Evolutionary conservation across 2,888 invertebrate genomes (phyloP), one percentile per base, ranked within the genome.

Genomic region (Lasioglossum malachurum): DNA sequence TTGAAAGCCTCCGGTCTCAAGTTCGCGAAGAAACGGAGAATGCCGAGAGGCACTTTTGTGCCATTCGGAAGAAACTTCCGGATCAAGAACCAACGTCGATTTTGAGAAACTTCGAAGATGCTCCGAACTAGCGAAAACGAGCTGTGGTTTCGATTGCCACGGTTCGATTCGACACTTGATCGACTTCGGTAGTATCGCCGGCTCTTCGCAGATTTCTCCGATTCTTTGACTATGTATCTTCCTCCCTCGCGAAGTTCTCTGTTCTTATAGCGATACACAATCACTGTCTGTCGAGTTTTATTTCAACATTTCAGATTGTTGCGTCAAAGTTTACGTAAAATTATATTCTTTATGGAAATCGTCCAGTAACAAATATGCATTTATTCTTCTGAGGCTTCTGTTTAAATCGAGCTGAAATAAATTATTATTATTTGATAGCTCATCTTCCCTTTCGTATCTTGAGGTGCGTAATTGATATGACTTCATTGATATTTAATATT

Each of bases 1-100:
- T 86, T 88, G 88, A 83, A 86, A 83, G 71, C 78, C 46, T 67
- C 75, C 67, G 73, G 19, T 57, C 38, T 35, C 57, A 57, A 57
- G 67, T 49, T 67, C 53, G n/a, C 49, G 69, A 69, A 75, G 71
- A 81, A 60, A 60, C 49, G 67, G 31, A 69, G 10, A 73, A 53
- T 41, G n/a, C 27, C 31, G 60, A 49, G 60, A 49, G 69, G 23
- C 49, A 80, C 57, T 84, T 79, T 71, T 49, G n/a, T 77, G 35
- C 46, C 67, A 46, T 44, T n/a, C 27, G 41, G 57, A 57, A 53
- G 60, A 73, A 86, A 83, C 38, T 84, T 84, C 67, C 69, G 78
- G 81, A 78, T 80, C 67, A 77, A 69, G 81, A 60, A 75, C 38
- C 74, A 16, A 49, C 71, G 76, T 46, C 80, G 77, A 84, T 73